Percentiles rank a stretch among this genome's conserved stretches.
Conservation (phyloP, 1,140 invertebrate species). For the Cataglyphis hispanica region DNA sequence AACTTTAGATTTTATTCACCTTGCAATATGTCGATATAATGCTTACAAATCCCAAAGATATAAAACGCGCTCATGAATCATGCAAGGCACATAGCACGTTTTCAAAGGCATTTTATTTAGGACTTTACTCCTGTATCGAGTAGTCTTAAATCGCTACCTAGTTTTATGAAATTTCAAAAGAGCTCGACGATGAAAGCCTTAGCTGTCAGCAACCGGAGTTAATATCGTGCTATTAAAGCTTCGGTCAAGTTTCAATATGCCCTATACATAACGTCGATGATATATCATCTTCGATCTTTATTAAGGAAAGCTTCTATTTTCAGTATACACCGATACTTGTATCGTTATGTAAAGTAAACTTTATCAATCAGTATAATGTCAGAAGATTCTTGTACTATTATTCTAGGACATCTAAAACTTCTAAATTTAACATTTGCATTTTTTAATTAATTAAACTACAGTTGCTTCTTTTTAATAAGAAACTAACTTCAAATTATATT, state of each 20-base stretch:
- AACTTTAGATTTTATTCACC: neutral
- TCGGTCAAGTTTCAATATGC: neutral
- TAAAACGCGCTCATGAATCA: slow-evolving; percentile 29
- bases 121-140: neutral
- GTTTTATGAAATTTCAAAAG: neutral
- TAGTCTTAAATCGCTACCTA: neutral
- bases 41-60: neutral
- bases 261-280: neutral
- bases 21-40: neutral
- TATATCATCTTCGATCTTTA: neutral
- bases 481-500: neutral
- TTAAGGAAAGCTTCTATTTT: neutral
- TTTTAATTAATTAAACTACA: neutral
- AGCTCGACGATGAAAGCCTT: slow-evolving; percentile 6
- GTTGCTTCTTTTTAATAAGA: neutral
- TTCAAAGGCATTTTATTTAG: slow-evolving; percentile 13
- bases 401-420: neutral
- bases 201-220: neutral
- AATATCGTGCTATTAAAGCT: slow-evolving; percentile 9
- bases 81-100: neutral
- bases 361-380: neutral
- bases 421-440: neutral
- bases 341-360: neutral
- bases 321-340: neutral
- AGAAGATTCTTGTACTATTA: neutral